Base-by-base conservation (phyloP, 2,113 vertebrate species). In the Chaetura pelagica region DNA sequence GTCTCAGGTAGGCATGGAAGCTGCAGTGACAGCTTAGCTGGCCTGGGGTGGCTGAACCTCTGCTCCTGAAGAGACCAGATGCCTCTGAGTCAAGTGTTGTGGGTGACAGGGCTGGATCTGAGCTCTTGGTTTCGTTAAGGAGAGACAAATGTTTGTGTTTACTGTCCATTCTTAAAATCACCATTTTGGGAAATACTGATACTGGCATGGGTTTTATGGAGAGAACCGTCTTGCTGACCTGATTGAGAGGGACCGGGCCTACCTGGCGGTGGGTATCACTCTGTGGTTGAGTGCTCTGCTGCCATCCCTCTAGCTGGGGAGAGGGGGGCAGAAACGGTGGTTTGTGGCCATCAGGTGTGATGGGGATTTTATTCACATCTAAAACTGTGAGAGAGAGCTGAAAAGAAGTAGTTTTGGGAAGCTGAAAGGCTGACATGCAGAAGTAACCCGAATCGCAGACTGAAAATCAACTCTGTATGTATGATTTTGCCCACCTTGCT, bases 191-290 rank as follows among this genome's bases (percentile, higher is more conserved):
- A 73, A 44, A 44, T 30, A 34, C 3, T 44, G 76, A 29, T 29
- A 3, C 4, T 30, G 38, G 23, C 21, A 4, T 19, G 27, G 42
- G 29, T 55, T 38, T 48, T 29, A 5, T 15, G n/a, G 67, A 79
- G 59, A 10, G 38, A 46, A n/a, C 94, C 98, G 98, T 3, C 69
- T 99, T 24, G 99, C 99, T 0, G 98, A 99, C 82, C 98, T 99
- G 84, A 99, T 99, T 2, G 99, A 99, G 97, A 97, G 99, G 84
- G 99, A 99, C 87, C 82, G 99, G 6, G 98, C 98, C 29, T 99
- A 99, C 94, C 96, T 99, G 38, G 99, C 99, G 2, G 99, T 99
- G 87, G 95, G 99, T 98, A 38, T 17, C 0, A 1, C 46, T 57
- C 55, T 18, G 48, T 26, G 27, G 19, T 34, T 12, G 35, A 46